phyloP scores from a whole-genome alignment of 2,888 invertebrate species.

The Ormyrus labotus region DNA sequence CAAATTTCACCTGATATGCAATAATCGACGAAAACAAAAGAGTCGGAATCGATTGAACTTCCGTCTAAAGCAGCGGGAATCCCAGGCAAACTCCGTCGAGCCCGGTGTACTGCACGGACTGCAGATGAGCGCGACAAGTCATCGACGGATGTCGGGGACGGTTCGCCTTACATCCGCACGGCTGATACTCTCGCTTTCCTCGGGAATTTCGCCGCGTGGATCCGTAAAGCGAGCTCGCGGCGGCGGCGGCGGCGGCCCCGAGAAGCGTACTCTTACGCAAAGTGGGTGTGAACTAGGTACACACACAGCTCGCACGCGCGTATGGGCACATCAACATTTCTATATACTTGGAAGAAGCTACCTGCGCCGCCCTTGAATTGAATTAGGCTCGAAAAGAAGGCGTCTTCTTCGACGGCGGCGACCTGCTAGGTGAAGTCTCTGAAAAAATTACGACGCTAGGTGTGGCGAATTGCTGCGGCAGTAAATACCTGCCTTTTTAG shows the following conservation, averaged over 20 bases:
- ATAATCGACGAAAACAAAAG: too few species aligned
- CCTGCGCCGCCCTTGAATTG: constrained; percentile 45
- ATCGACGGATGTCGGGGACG: too few species aligned
- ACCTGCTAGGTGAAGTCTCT: too few species aligned
- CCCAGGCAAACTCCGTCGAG: too few species aligned
- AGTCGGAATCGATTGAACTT: too few species aligned
- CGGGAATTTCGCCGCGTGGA: not conserved
- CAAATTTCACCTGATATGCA: too few species aligned
- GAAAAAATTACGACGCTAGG: not conserved
- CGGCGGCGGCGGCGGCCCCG: not conserved
- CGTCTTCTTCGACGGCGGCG: not conserved
- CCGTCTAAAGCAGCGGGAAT: too few species aligned
- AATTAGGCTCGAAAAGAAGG: constrained; percentile 25
- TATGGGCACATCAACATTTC: constrained; percentile 21
- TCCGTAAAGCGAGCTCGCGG: not conserved
- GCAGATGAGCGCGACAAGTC: too few species aligned
- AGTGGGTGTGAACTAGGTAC: constrained; percentile 35
- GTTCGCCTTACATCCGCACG: too few species aligned
- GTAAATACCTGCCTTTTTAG: not conserved
- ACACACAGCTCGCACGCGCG: not conserved
- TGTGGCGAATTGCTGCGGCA: not conserved
- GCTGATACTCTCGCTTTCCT: too few species aligned
- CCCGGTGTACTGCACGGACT: too few species aligned
- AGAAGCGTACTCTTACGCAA: constrained; percentile 17
- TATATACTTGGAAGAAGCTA: constrained; percentile 25